Base-by-base conservation (phyloP, 1,140 invertebrate species). In the Catajapyx aquilonaris region DNA sequence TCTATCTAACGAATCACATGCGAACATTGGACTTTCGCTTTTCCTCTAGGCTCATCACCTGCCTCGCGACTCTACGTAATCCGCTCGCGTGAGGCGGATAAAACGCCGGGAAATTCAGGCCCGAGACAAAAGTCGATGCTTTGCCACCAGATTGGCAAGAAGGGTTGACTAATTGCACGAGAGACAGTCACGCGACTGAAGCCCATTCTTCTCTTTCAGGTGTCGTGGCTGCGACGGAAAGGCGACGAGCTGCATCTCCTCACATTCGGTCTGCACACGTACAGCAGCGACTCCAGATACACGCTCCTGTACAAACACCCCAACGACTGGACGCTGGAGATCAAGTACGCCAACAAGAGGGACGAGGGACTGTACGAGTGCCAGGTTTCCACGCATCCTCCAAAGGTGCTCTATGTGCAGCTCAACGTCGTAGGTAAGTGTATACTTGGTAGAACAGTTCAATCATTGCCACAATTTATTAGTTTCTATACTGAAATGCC, bases 311-410 rank as follows among this genome's bases (percentile, higher is more conserved):
- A 71, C 49, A 65, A 74, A 54, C 66, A 68, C 37, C 76, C 75
- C n/a, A 78, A 81, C 54, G 69, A 81, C 51, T 81, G 78, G 78
- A 66, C 74, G 44, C 54, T 81, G 43, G 63, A 71, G 40, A 68
- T 81, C 30, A 67, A 70, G 54, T 75, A 71, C 46, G 72, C 72
- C 32, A 76, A 70, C 41, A 71, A 77, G 49, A 59, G 69, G 16
- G 78, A 83, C 52, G 69, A 73, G 43, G 77, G 77, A 22, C 60
- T 66, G 45, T 81, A 81, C 56, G 76, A 80, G 52, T 81, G 77
- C 51, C 77, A 81, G 62, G 71, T 80, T 44, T 79, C 72, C 21
- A 71, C 71, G 20, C 74, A 81, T 59, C 77, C 77, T 9, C 75
- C 76, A 34, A 58, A 76, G 41, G 71, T 77, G 38, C 64, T 71